Percentiles rank a stretch among this genome's conserved stretches.
These are phyloP conservation scores for Pristionchus maxplancki DNA, from an alignment of 2,888 invertebrate genomes.

Conservation along the genomic window DNA sequence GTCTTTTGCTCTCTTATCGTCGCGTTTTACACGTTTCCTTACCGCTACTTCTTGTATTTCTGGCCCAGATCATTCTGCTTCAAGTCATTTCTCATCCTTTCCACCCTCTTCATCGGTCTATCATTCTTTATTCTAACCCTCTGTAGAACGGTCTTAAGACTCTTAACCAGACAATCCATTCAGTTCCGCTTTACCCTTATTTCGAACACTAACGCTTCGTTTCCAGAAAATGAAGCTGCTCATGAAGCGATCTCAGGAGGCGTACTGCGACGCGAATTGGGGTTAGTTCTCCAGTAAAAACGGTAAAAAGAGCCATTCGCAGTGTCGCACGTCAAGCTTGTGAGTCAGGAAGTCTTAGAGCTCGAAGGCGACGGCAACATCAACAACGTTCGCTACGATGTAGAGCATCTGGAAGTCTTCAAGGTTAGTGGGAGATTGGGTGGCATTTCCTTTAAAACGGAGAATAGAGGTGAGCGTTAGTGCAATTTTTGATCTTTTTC, in stretches of 20 bases:
- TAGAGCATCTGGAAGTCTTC: background rate
- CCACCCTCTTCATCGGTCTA: too few relatives aligned
- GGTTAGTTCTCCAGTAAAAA: background rate
- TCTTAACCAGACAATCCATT: too few relatives aligned
- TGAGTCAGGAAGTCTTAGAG: background rate
- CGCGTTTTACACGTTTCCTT: background rate
- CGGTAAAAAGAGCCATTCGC: background rate
- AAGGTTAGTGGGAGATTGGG: background rate
- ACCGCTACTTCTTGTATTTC: too few relatives aligned
- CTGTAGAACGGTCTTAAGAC: too few relatives aligned
- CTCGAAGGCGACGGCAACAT: background rate
- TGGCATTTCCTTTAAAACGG: too few relatives aligned
- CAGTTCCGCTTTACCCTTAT: too few relatives aligned
- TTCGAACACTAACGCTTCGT: too few relatives aligned
- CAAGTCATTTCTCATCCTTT: too few relatives aligned
- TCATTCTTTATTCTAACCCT: too few relatives aligned
- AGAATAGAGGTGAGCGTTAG: too few relatives aligned
- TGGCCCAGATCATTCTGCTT: too few relatives aligned
- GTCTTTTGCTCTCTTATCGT: background rate
- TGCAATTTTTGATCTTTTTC: background rate
- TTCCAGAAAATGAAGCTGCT: background rate
- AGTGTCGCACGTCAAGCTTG: background rate
- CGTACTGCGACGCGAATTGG: background rate
- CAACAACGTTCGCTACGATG: background rate
- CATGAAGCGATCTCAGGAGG: background rate